A percentile compares a stretch with the other conserved stretches of the same genome.
Evolutionary conservation across 2,113 vertebrate species (phyloP).

Genomic region (Rhegmatorhina hoffmannsi): DNA sequence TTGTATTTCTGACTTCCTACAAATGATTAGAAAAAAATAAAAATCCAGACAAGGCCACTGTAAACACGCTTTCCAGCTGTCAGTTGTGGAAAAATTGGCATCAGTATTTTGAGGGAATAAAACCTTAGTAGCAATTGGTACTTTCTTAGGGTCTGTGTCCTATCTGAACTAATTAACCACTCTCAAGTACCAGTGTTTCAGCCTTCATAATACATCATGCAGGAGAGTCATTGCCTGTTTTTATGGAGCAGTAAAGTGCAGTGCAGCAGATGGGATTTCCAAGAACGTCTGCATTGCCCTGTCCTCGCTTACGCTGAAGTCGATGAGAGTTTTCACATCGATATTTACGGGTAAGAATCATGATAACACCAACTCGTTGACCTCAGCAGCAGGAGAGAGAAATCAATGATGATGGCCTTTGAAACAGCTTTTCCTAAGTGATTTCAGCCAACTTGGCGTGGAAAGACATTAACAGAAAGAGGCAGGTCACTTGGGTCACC

Average conservation of each 20-base stretch:
- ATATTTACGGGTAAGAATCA: constrained; percentile 26
- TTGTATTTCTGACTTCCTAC: background rate
- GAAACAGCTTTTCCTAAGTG: constrained; percentile 6
- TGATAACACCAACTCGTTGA: background rate
- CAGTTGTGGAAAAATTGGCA: background rate
- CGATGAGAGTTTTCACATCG: background rate
- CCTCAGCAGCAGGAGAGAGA: background rate
- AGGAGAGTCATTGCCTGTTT: background rate
- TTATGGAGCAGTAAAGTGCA: constrained; percentile 1
- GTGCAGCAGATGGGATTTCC: background rate
- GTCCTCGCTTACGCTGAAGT: background rate
- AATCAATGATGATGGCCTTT: background rate
- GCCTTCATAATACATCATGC: background rate
- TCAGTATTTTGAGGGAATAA: background rate
- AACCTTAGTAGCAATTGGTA: background rate
- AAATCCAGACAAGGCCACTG: background rate
- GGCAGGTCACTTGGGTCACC: background rate
- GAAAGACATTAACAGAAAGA: background rate
- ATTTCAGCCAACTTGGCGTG: background rate
- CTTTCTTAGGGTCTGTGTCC: background rate
- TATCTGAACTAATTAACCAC: background rate
- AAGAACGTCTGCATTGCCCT: background rate
- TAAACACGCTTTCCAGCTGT: background rate
- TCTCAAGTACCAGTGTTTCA: background rate
- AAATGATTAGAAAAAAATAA: background rate